Conservation (phyloP, 2,797 vertebrate genomes). For the Todus mexicanus region DNA sequence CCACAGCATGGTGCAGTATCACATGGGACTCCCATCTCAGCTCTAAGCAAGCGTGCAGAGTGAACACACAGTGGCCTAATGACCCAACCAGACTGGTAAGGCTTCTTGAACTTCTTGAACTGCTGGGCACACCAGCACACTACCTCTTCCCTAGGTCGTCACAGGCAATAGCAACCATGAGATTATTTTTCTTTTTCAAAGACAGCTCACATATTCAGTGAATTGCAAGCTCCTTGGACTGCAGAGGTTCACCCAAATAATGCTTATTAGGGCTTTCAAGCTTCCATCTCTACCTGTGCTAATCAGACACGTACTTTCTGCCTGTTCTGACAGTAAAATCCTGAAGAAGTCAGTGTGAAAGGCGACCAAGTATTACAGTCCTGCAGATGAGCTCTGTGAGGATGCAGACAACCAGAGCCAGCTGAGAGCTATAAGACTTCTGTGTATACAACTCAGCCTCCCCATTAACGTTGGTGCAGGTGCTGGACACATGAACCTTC, state of each 20-base stretch:
- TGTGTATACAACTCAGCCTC: background rate
- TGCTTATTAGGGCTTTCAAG: background rate
- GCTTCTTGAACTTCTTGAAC: background rate
- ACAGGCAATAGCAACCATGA: background rate
- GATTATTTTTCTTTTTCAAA: background rate
- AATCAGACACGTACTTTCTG: background rate
- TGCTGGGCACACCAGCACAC: background rate
- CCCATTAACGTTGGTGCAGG: background rate
- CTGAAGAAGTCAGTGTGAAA: background rate
- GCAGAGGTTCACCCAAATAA: background rate
- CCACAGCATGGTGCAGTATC: rapidly evolving
- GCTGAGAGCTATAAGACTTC: background rate
- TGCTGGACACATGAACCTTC: background rate
- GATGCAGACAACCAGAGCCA: background rate
- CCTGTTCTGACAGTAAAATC: background rate
- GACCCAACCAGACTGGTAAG: background rate
- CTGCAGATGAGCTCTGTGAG: background rate
- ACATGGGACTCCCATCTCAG: background rate
- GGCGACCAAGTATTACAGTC: background rate
- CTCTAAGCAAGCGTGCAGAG: background rate
- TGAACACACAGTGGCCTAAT: background rate
- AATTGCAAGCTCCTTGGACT: background rate
- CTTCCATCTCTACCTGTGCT: background rate
- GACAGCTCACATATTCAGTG: background rate
- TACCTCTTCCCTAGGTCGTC: background rate